Evolutionary conservation across 2,888 invertebrate genomes (phyloP), one percentile per base, ranked within the genome.

Genomic region (Drosophila macrothrix): DNA sequence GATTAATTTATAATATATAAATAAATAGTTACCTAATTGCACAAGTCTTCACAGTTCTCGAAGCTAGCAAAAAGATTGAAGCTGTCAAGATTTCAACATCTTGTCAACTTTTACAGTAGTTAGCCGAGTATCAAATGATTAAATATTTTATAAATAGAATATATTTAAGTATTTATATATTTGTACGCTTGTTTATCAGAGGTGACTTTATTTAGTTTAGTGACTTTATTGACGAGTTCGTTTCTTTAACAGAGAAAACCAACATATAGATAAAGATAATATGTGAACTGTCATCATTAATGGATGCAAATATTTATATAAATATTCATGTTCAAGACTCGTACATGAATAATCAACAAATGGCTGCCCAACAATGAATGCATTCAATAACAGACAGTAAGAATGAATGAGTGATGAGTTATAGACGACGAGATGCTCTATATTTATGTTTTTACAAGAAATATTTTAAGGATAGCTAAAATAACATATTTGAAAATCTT

Each of bases 281-380:
- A 74, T 70, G 56, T 63, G 65, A 53, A 58, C 70, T 58, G 64
- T 78, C 76, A 78, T 61, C 71, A 67, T 64, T 75, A 78, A 67
- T 78, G 39, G 63, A 66, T 33, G 52, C 28, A 65, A 60, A 74
- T 74, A 78, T 74, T 78, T 66, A 66, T 61, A 50, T 50, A 68
- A 64, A 73, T 73, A 59, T 74, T 54, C 56, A 37, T 66, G 55
- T 78, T 65, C 55, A 67, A 64, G 53, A 52, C 65, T 52, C 67
- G 60, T 43, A 75, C 64, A 78, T 78, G 67, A 78, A 78, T 78
- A 67, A 79, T 76, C 62, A 66, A 79, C 76, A 72, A 76, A 72
- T 67, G 67, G 62, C 58, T 53, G 66, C 37, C 71, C 35, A 77
- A 68, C 73, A 69, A 71, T 68, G 65, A 56, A 75, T 41, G 56